Evolutionary conservation across 1,140 invertebrate genomes (phyloP), one percentile per base, ranked within the genome.

Genomic region (Argopecten irradians): DNA sequence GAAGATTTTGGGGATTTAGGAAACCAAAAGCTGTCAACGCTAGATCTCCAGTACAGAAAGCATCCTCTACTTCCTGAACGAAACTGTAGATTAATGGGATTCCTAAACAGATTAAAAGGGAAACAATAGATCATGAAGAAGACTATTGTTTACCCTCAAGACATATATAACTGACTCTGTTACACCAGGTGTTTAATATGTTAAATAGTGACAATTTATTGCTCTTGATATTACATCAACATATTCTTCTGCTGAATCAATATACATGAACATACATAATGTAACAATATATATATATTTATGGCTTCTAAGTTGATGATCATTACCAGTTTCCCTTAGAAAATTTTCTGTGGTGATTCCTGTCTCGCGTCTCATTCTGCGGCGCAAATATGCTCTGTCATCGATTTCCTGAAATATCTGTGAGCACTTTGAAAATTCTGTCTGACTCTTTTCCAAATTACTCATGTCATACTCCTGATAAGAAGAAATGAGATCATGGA

Each of bases 41-140:
- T 46, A 19, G 43, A 16, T 11, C 43, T 2, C 43, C 43, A 8
- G 43, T 46, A 46, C 9, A 16, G 14, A 46, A 46, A 16, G 43
- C 43, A 87, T 87, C 36, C 35, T 85, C 84, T 19, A 41, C 34
- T n/a, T 85, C 84, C 22, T 41, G 39, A 41, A 85, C 43, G 11
- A 84, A 14, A n/a, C 13, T 28, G 16, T 34, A 85, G 84, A 85
- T 85, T 22, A 41, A n/a, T 16, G 83, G 34, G 14, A 34, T 36
- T 39, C 83, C 43, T 33, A 36, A 8, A 85, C 36, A 34, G n/a
- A 16, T 3, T 34, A 28, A 19, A 3, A 33, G 36, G 36, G 14
- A n/a, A 34, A 19, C 14, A 33, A 33, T 33, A 9, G 33, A 34
- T 11, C 19, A 84, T 34, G 43, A n/a, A n/a, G n/a, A n/a, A n/a